phyloP scores from a whole-genome alignment of 2,797 vertebrate genomes.

The Betta splendens region DNA sequence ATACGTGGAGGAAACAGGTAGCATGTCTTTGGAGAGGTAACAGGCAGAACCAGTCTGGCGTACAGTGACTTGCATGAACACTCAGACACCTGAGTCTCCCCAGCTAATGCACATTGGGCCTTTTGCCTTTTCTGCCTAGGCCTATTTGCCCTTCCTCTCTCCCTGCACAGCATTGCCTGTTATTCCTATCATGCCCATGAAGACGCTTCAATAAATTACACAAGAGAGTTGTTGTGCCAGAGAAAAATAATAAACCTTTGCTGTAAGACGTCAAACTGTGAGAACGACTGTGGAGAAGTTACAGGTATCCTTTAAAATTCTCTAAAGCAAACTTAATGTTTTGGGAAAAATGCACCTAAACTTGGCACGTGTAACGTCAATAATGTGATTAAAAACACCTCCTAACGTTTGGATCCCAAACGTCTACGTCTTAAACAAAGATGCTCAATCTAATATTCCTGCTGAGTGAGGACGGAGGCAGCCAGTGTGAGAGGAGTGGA shows the following conservation, averaged over 20 bases:
- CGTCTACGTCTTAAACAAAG: slow-evolving; percentile 33
- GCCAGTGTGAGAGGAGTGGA: slow-evolving; percentile 41
- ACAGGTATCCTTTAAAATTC: no score
- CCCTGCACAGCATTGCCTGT: slow-evolving; percentile 17
- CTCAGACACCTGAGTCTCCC: background rate
- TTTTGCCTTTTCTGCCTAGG: slow-evolving; percentile 1
- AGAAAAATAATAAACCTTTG: no score
- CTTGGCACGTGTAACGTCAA: background rate
- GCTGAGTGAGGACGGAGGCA: slow-evolving; percentile 35
- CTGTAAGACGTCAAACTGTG: no score
- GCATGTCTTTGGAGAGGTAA: background rate
- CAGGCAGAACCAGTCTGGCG: background rate
- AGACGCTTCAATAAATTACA: slow-evolving; percentile 8
- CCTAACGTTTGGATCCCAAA: no score
- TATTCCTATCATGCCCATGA: slow-evolving; percentile 14
- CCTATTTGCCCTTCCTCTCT: slow-evolving; percentile 5
- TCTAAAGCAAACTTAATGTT: no score
- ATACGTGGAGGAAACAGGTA: slow-evolving; percentile 20
- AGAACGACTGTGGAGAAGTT: no score
- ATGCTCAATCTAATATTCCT: slow-evolving; percentile 15
- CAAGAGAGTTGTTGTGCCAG: background rate
- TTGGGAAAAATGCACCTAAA: no score
- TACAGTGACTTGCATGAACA: background rate
- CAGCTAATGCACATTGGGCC: slow-evolving; percentile 9
- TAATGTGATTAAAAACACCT: no score